Conservation (phyloP, 37 sponge, comb jelly and placozoan genomes). For the Hormiphora californensis region DNA sequence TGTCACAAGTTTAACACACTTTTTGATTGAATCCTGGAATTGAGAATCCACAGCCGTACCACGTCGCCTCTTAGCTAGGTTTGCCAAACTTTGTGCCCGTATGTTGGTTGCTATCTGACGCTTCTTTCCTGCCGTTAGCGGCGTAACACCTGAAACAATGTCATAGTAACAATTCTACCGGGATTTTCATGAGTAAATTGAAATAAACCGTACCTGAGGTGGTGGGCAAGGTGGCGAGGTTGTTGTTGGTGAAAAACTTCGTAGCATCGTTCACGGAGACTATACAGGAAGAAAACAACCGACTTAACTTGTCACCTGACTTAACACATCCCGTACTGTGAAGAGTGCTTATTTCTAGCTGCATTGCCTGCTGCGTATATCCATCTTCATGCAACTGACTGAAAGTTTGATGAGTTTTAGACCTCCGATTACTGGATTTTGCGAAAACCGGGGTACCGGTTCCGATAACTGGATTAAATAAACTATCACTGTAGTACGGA, state of each 20-base stretch:
- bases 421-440: no score
- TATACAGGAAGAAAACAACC: slow-evolving; percentile 30
- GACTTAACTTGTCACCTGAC: slow-evolving; percentile 35
- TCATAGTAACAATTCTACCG: no score
- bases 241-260: slow-evolving; percentile 23
- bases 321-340: slow-evolving; percentile 47
- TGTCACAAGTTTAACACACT: slow-evolving; percentile 47
- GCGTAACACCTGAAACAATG: no score
- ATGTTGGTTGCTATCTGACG: slow-evolving; percentile 6
- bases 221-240: no score
- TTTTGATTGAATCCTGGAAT: slow-evolving; percentile 39
- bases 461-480: no score
- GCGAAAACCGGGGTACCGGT: no score
- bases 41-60: neutral
- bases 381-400: slow-evolving; percentile 54
- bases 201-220: no score
- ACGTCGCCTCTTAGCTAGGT: slow-evolving; percentile 23
- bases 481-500: no score
- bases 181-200: no score
- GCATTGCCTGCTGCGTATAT: slow-evolving; percentile 37
- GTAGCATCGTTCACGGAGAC: slow-evolving; percentile 18
- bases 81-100: slow-evolving; percentile 7
- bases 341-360: slow-evolving; percentile 4
- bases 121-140: neutral
- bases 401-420: no score